Percentiles rank a stretch among this genome's conserved stretches.
phyloP scores from a whole-genome alignment of 1,140 invertebrate genomes.

The Caenorhabditis elegans region WBcel235 BX284606.5:3338501-3339000 shows the following conservation, averaged over 20 bases:
- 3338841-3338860: too few species aligned
- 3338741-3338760: conserved; percentile 6
- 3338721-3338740: conserved; percentile 2
- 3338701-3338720: not conserved
- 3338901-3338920: too few species aligned
- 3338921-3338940: too few species aligned
- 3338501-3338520: too few species aligned
- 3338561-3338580: conserved; percentile 10
- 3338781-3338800: not conserved
- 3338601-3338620: not conserved
- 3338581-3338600: conserved; percentile 25
- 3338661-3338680: not conserved
- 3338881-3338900: too few species aligned
- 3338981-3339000: too few species aligned
- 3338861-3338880: too few species aligned
- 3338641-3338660: conserved; percentile 15
- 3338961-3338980: too few species aligned
- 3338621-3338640: conserved; percentile 1
- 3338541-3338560: not conserved
- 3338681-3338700: not conserved
- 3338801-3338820: not conserved
- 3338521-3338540: not conserved
- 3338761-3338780: not conserved
- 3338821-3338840: too few species aligned
- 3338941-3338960: too few species aligned